Conservation (phyloP, 2,797 vertebrate species). For the Pangasius mekongensis region DNA sequence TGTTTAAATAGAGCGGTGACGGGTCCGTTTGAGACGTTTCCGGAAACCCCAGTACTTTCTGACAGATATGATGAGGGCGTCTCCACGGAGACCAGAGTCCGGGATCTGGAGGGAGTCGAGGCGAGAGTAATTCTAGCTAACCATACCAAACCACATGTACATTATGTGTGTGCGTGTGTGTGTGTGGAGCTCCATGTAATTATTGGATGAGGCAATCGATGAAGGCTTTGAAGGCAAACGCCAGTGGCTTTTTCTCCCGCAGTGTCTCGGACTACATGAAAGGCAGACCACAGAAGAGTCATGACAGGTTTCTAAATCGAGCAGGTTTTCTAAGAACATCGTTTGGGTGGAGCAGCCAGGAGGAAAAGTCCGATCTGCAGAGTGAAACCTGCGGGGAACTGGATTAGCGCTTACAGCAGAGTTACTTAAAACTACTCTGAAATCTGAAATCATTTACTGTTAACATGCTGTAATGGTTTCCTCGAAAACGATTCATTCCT, state of each 20-base stretch:
- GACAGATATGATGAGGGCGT: constrained; percentile 54
- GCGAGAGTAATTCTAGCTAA: constrained; percentile 34
- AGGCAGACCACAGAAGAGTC: neutral
- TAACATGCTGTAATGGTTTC: neutral
- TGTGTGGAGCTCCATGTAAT: constrained; percentile 37
- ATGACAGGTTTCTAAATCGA: constrained; percentile 8
- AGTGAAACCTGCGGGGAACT: neutral
- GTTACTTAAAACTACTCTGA: neutral
- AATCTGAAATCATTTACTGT: neutral
- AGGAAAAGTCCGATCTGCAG: constrained; percentile 1
- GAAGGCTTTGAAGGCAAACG: constrained; percentile 29
- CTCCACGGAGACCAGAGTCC: constrained; percentile 42
- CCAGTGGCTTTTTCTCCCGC: constrained; percentile 26
- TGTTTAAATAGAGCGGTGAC: constrained; percentile 52
- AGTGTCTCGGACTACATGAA: constrained; percentile 20
- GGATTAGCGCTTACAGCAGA: neutral
- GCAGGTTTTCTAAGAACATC: constrained; percentile 48
- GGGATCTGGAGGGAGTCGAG: constrained; percentile 15
- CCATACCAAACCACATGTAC: neutral
- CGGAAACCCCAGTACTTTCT: constrained; percentile 37
- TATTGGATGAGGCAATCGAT: constrained; percentile 35
- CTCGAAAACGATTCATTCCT: neutral
- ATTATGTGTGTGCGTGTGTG: constrained; percentile 16
- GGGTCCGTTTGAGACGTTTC: constrained; percentile 41
- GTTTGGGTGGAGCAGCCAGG: constrained; percentile 14